Evolutionary conservation across 2,888 invertebrate genomes (phyloP).

Genomic region (Calameuta filiformis): DNA sequence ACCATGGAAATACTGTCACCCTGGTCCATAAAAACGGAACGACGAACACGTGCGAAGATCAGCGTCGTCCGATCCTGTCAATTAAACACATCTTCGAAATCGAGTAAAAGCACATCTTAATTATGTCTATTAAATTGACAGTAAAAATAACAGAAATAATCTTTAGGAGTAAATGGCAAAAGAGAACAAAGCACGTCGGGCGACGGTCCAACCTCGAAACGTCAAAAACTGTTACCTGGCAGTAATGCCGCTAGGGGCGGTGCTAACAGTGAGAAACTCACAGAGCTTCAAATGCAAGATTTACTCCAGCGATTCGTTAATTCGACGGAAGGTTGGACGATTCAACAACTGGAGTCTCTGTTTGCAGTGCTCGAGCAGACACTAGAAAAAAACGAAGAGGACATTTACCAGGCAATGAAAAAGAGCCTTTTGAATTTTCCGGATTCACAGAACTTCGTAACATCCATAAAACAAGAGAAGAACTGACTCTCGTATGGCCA

Average conservation of each 20-base stretch:
- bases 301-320: constrained; percentile 42
- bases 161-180: constrained; percentile 41
- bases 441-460: constrained; percentile 26
- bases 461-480: constrained; percentile 28
- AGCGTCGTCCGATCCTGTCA: constrained; percentile 37
- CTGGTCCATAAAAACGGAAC: constrained; percentile 34
- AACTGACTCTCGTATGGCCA: constrained; percentile 10
- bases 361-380: constrained; percentile 42
- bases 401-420: constrained; percentile 29
- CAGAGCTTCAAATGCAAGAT: constrained; percentile 42
- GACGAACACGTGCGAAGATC: constrained; percentile 42
- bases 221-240: constrained; percentile 34
- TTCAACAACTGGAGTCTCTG: constrained; percentile 47
- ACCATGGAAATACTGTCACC: constrained; percentile 21
- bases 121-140: background rate
- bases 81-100: constrained; percentile 28
- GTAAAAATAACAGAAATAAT: background rate
- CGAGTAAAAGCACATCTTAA: constrained; percentile 31
- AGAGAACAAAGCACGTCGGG: constrained; percentile 45
- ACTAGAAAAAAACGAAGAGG: constrained; percentile 36
- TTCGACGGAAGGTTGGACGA: constrained; percentile 52
- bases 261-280: constrained; percentile 34
- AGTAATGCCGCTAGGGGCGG: constrained; percentile 16
- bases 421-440: constrained; percentile 39
- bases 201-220: constrained; percentile 45